phyloP scores from a whole-genome alignment of 1,140 invertebrate species.

The Liolophura sinensis region DNA sequence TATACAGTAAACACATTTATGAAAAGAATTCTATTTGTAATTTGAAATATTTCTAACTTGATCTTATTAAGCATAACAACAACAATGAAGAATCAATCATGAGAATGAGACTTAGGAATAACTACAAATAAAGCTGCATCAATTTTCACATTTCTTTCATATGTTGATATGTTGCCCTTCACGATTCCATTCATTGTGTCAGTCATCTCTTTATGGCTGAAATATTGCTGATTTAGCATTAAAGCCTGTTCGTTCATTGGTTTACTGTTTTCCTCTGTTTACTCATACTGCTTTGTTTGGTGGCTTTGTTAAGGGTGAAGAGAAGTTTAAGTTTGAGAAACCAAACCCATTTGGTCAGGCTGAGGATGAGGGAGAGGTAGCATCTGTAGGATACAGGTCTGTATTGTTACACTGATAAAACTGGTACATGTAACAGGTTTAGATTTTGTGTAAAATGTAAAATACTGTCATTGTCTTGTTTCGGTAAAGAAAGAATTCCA shows the following conservation, averaged over 20 bases:
- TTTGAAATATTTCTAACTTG: no score
- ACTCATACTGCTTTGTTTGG: background rate
- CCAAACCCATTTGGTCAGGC: constrained; percentile 90
- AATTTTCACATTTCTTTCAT: background rate
- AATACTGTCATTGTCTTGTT: no score
- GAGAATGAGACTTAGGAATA: no score
- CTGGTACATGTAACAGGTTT: no score
- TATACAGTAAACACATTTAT: no score
- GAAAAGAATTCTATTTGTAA: no score
- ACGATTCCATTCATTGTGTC: background rate
- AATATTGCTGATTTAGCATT: background rate
- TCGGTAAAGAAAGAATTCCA: no score
- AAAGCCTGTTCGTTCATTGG: background rate
- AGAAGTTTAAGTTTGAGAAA: constrained; percentile 88
- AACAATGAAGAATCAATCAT: no score
- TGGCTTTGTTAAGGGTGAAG: constrained; percentile 66
- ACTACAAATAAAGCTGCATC: no score
- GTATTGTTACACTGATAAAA: constrained; percentile 61
- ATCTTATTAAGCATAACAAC: no score
- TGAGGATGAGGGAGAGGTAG: constrained; percentile 76
- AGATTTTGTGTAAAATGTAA: no score
- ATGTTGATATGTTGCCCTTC: background rate
- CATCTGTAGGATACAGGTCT: constrained; percentile 88
- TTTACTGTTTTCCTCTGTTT: background rate
- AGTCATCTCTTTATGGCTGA: no score